phyloP scores from a whole-genome alignment of 2,888 invertebrate species.

The Lysandra coridon region DNA sequence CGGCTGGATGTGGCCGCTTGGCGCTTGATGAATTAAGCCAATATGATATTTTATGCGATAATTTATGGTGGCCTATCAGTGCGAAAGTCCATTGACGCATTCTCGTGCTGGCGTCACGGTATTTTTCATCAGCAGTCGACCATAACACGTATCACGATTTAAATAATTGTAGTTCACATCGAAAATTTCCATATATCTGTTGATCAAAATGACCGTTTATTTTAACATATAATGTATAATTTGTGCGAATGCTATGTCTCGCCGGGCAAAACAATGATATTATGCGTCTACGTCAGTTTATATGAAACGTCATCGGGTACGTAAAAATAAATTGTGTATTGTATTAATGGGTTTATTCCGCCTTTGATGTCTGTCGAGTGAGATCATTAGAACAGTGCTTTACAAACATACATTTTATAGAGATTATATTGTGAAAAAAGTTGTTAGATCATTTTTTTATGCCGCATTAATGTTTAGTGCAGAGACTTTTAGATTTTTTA shows the following conservation, averaged over 20 bases:
- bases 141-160: background rate
- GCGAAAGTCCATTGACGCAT: background rate
- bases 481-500: background rate
- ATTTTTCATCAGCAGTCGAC: background rate
- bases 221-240: background rate
- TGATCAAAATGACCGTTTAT: background rate
- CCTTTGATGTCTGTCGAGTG: background rate
- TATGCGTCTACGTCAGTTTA: slow-evolving; percentile 15
- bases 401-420: background rate
- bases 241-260: background rate
- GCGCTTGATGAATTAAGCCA: too few relatives aligned
- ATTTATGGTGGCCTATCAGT: background rate
- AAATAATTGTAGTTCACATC: background rate
- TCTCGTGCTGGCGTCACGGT: background rate
- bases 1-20: too few relatives aligned
- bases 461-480: background rate
- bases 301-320: slow-evolving; percentile 6
- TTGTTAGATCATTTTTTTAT: background rate
- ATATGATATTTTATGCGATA: too few relatives aligned
- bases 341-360: background rate
- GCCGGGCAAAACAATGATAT: background rate
- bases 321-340: slow-evolving; percentile 21
- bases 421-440: background rate
- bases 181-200: background rate
- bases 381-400: slow-evolving; percentile 8